Conservation (phyloP, 1,140 invertebrate species). For the Rhizoglyphus robini region DNA sequence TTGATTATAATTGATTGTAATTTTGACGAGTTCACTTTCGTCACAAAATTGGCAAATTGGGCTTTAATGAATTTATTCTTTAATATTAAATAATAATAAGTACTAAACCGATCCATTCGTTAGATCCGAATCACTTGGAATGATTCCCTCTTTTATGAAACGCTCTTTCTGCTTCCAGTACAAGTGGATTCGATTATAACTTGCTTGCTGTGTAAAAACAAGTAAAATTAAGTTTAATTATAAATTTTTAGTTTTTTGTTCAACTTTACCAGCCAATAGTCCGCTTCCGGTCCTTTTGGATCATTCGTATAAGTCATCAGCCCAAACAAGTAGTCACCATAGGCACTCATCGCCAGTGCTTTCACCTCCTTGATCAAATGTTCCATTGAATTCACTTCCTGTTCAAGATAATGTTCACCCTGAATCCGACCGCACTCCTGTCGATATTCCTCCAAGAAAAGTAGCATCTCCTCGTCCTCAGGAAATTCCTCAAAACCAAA, state of each 20-base stretch:
- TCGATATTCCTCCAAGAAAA: conserved; percentile 11
- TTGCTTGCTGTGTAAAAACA: neutral
- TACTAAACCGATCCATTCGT: neutral
- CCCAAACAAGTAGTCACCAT: neutral
- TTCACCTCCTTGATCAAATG: neutral
- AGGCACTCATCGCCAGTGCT: neutral
- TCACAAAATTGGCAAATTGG: no score
- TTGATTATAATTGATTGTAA: no score
- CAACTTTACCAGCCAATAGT: neutral
- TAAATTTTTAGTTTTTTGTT: neutral
- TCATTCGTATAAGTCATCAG: neutral
- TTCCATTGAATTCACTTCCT: neutral
- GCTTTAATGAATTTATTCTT: no score
- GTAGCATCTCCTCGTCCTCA: conserved; percentile 8
- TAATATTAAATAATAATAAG: no score
- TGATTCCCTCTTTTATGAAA: neutral
- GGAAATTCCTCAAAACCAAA: conserved; percentile 13
- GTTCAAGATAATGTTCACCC: neutral
- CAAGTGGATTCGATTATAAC: neutral
- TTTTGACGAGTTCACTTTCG: no score
- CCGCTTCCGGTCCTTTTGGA: neutral
- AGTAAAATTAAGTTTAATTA: neutral
- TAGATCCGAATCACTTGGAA: neutral
- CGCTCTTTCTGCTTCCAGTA: neutral
- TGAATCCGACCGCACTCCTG: neutral